Evolutionary conservation across 2,888 invertebrate genomes (phyloP).

Genomic region (Aphodius granarius): DNA sequence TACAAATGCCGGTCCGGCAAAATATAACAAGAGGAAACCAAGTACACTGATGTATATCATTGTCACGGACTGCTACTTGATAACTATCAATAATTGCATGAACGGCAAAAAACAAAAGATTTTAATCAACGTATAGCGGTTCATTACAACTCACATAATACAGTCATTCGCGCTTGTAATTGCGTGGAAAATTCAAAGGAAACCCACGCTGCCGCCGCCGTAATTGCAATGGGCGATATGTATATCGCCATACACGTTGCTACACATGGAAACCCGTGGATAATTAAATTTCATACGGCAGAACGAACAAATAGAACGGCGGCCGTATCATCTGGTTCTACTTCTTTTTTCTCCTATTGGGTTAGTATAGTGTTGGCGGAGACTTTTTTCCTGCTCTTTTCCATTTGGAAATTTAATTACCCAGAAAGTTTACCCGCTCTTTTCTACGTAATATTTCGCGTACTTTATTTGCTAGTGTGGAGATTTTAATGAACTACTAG

Average conservation of each 20-base stretch:
- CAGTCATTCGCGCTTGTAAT: neutral
- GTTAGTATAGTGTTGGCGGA: neutral
- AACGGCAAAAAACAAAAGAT: neutral
- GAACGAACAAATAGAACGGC: neutral
- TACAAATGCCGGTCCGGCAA: neutral
- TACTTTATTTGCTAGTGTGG: neutral
- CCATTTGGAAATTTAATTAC: neutral
- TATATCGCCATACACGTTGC: neutral
- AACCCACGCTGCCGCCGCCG: neutral
- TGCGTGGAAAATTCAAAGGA: neutral
- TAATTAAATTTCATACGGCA: neutral
- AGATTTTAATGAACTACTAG: neutral
- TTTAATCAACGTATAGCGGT: neutral
- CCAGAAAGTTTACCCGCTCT: neutral
- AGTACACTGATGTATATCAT: neutral
- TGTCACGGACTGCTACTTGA: neutral
- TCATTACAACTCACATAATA: neutral
- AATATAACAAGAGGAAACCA: neutral
- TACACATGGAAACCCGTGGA: neutral
- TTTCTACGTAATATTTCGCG: neutral
- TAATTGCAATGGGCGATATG: neutral
- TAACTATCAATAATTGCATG: neutral
- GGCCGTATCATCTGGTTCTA: neutral
- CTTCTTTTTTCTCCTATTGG: neutral
- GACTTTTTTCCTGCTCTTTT: neutral